Conservation (phyloP, 2,888 invertebrate genomes). For the Protonemura montana region DNA sequence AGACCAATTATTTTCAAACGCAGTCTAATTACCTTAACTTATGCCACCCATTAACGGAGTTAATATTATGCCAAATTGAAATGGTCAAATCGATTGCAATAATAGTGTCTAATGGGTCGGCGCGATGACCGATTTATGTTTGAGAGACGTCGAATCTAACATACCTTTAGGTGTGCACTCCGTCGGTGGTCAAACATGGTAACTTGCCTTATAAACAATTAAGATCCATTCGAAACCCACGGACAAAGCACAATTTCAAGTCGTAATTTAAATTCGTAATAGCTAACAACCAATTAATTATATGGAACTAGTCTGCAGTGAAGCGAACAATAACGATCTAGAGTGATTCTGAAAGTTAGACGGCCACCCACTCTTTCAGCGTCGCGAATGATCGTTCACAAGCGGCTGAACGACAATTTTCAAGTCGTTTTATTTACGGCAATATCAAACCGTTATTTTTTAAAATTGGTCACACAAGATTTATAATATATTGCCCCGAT, state of each 20-base stretch:
- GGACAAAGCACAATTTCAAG: constrained; percentile 9
- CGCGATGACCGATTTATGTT: neutral
- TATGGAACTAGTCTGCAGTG: constrained; percentile 9
- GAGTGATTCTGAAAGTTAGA: neutral
- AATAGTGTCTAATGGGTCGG: neutral
- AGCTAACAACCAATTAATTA: constrained; percentile 29
- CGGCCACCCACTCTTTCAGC: neutral
- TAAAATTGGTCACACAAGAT: neutral
- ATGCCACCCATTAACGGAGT: neutral
- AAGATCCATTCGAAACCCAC: neutral
- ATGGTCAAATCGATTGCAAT: neutral
- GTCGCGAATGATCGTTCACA: too few relatives aligned
- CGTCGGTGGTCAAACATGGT: neutral
- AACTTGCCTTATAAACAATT: constrained; percentile 17
- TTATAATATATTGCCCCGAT: neutral
- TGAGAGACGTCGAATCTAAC: neutral
- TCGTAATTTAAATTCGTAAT: constrained; percentile 15
- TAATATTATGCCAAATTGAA: constrained; percentile 7
- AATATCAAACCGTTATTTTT: neutral
- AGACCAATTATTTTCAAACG: neutral
- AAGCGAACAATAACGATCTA: neutral
- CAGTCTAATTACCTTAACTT: neutral
- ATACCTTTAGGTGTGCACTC: neutral
- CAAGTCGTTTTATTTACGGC: too few relatives aligned
- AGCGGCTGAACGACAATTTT: too few relatives aligned